Evolutionary conservation across 2,797 vertebrate genomes (phyloP).

Genomic region (Micromesistius poutassou): DNA sequence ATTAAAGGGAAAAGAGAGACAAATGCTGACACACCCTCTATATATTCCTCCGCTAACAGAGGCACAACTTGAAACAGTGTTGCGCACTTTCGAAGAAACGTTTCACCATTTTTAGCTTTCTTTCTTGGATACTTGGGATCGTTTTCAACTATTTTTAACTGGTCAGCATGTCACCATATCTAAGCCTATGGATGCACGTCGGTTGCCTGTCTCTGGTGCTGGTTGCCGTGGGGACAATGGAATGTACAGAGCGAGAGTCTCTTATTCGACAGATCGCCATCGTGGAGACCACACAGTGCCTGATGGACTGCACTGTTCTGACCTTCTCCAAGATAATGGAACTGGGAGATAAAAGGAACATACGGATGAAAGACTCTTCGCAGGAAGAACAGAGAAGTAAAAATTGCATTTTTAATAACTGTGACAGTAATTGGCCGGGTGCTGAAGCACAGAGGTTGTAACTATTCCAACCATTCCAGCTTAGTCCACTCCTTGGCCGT

Average conservation of each 20-base stretch:
- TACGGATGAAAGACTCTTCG: conserved; percentile 57
- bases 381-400: conserved; percentile 54
- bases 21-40: neutral
- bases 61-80: neutral
- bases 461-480: neutral
- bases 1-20: neutral
- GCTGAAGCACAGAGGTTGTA: too few species aligned
- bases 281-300: conserved; percentile 53
- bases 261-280: conserved; percentile 28
- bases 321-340: conserved; percentile 55
- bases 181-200: conserved; percentile 42
- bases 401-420: neutral
- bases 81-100: neutral
- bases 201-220: conserved; percentile 45
- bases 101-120: neutral
- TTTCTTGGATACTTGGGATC: too few species aligned
- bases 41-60: neutral
- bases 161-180: conserved; percentile 52
- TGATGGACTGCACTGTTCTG: conserved; percentile 64
- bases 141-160: neutral
- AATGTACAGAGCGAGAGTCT: conserved; percentile 55
- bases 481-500: neutral
- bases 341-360: conserved; percentile 52
- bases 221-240: conserved; percentile 32
- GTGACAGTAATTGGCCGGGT: too few species aligned